A percentile compares a stretch with the other conserved stretches of the same genome.
phyloP scores from a whole-genome alignment of 2,888 invertebrate genomes.

The Meloe dianella region DNA sequence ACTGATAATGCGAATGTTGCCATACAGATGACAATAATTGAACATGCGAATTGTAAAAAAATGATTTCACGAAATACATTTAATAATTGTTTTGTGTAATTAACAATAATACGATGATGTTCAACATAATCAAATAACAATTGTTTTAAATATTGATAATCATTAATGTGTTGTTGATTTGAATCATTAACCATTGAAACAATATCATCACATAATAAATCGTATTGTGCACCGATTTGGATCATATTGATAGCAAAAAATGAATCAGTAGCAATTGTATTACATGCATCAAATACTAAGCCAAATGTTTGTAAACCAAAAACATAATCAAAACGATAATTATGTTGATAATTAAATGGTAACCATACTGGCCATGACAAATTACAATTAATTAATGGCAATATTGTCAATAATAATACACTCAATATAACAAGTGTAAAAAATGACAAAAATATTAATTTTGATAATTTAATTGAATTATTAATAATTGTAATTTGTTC shows the following conservation, averaged over 20 bases:
- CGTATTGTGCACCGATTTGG: too few relatives aligned
- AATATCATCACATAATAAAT: too few relatives aligned
- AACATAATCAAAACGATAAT: too few relatives aligned
- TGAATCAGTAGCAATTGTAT: too few relatives aligned
- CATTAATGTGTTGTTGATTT: too few relatives aligned
- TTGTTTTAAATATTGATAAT: conserved; percentile 8
- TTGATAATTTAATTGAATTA: too few relatives aligned
- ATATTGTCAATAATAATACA: neutral
- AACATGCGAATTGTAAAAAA: neutral
- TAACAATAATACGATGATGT: neutral
- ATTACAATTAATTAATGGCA: neutral
- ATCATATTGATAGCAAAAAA: too few relatives aligned
- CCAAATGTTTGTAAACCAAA: too few relatives aligned
- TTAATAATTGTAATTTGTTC: conserved; percentile 13
- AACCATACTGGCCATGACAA: conserved; percentile 15
- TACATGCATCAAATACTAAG: too few relatives aligned
- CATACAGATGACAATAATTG: neutral
- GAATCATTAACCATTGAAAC: too few relatives aligned
- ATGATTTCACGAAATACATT: neutral
- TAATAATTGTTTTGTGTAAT: neutral
- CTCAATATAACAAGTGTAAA: conserved; percentile 16
- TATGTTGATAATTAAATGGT: too few relatives aligned
- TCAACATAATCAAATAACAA: neutral
- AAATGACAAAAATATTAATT: too few relatives aligned
- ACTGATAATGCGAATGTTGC: conserved; percentile 1